Base-by-base conservation (phyloP, 2,888 invertebrate genomes). In the Diplazon laetatorius region DNA sequence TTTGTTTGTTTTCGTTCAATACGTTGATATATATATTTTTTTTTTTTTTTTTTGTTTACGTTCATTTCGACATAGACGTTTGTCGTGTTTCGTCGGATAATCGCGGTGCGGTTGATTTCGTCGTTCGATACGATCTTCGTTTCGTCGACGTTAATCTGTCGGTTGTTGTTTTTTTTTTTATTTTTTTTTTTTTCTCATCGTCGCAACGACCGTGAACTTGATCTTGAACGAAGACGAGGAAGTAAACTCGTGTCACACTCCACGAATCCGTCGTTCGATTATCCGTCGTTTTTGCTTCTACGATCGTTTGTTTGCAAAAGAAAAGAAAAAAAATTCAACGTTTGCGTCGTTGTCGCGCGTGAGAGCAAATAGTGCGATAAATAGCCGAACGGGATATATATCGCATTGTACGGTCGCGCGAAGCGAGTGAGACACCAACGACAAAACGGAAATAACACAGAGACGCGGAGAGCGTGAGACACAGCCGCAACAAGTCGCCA, bases 1-100 rank as follows among this genome's bases (percentile, higher is more conserved):
- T 60, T 39, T 30, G 18, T 42, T 63, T 73, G 52, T 73, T 52
- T 55, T 52, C 52, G 9, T 50, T 50, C 62, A 60, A 20, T 44
- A 14, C 66, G 37, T 30, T 12, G 20, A 57, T 37, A 5, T 25
- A 44, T 48, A 4, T 62, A 14, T 37, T 14, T 16, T 50, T 30
- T 12, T 14, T 65, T 39, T 5, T 25, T 52, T 48, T 9, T 62
- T 20, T 37, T 22, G 16, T n/a, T 2, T 2, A 39, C 22, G 30
- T 55, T 52, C 12, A n/a, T 8, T 44, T 44, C 44, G 42, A 39
- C 20, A 14, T n/a, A n/a, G 4, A 30, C 30, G 44, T 42, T 16
- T 30, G 30, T 30, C 30, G 30, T 30, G 6, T 30, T 30, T 6
- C 30, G 4, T 2, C 30, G 30, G 6, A 30, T 6, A 30, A 30